Evolutionary conservation across 2,888 invertebrate species (phyloP).

Genomic region (Tetragonula carbonaria): DNA sequence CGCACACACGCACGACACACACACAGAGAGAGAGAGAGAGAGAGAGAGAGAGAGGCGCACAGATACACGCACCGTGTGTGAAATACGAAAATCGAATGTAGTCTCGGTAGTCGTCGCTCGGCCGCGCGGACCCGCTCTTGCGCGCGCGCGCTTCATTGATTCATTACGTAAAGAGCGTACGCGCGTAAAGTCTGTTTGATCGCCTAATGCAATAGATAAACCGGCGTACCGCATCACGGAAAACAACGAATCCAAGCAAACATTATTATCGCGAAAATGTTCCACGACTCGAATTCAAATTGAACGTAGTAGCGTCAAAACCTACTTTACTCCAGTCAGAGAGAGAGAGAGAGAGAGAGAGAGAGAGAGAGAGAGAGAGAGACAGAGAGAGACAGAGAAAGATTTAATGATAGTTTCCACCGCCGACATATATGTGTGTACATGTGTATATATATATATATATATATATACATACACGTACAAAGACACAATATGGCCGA

Average conservation of each 20-base stretch:
- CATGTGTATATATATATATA: background rate
- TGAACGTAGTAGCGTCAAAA: background rate
- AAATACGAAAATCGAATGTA: constrained; percentile 7
- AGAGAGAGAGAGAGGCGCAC: background rate
- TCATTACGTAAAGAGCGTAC: constrained; percentile 48
- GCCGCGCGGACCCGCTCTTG: background rate
- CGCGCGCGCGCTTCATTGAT: constrained; percentile 11
- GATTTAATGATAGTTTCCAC: background rate
- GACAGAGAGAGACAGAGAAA: no score
- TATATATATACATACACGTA: background rate
- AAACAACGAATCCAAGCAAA: background rate
- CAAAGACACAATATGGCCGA: background rate
- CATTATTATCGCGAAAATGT: background rate
- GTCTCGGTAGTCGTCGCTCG: background rate
- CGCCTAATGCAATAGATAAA: constrained; percentile 38
- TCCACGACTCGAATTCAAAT: background rate
- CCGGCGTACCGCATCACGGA: background rate
- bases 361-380: no score
- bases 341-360: no score
- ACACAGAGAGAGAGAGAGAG: no score
- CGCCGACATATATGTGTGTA: background rate
- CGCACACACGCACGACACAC: background rate
- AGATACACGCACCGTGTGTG: background rate
- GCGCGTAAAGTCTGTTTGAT: constrained; percentile 27
- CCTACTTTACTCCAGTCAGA: background rate